Percentiles rank a stretch among this genome's conserved stretches.
phyloP scores from a whole-genome alignment of 92 coral and sea anemone species.

The Siderastrea siderea region DNA sequence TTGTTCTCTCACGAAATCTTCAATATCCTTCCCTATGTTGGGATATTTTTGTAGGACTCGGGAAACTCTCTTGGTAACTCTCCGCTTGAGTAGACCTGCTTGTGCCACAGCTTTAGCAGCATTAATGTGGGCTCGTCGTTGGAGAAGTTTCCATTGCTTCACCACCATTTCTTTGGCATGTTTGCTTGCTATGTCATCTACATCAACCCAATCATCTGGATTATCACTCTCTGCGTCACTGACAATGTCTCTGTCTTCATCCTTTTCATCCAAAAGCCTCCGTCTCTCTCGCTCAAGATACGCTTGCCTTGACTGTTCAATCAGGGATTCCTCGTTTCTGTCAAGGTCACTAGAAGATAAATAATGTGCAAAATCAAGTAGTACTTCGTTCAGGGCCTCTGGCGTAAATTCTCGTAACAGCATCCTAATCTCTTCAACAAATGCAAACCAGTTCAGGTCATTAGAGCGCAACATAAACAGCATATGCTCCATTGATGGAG shows the following conservation, averaged over 20 bases:
- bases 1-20: conserved; percentile 59
- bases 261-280: conserved; percentile 26
- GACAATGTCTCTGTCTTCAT: conserved; percentile 27
- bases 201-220: conserved; percentile 56
- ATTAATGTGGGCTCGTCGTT: conserved; percentile 24
- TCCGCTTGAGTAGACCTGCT: conserved; percentile 62
- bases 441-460: conserved; percentile 43
- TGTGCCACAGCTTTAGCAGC: conserved; percentile 49
- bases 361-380: conserved; percentile 50
- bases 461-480: conserved; percentile 26
- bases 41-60: conserved; percentile 58
- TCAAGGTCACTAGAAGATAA: conserved; percentile 14
- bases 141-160: conserved; percentile 64
- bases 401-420: background rate
- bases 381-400: conserved; percentile 12
- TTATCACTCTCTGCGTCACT: conserved; percentile 46
- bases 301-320: conserved; percentile 52
- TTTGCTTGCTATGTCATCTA: conserved; percentile 36
- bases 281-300: conserved; percentile 39
- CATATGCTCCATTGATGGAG: conserved; percentile 43
- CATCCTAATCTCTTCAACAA: conserved; percentile 39
- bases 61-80: conserved; percentile 63
- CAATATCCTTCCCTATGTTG: conserved; percentile 74
- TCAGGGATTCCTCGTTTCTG: conserved; percentile 31
- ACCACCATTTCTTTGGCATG: conserved; percentile 64